Base-by-base conservation (phyloP, 2,797 vertebrate species). In the Pachyuromys duprasi region DNA sequence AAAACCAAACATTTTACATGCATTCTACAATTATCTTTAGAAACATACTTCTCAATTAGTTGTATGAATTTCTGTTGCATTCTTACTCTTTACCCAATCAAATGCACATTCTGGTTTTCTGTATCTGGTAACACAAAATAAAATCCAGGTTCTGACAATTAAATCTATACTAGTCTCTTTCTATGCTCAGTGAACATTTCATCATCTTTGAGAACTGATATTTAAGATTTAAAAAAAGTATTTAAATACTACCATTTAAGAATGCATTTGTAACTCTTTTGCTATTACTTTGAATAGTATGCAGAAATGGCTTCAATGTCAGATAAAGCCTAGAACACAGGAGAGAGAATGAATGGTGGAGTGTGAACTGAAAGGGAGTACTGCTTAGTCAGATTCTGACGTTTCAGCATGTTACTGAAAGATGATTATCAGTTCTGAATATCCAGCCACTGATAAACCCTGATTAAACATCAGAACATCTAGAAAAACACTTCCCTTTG, bases 191-290 rank as follows among this genome's bases (percentile, higher is more conserved):
- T 70, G 63, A 45, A 55, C 0, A 83, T 86, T 91, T 96, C 45
- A 87, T 93, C 83, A 94, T 94, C 62, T 95, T 63, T 0, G 90
- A 31, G 90, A 87, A 69, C n/a, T 92, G 90, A 86, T 15, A 94
- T 94, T 95, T 93, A 96, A 86, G 53, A 89, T 70, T 49, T 9
- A 28, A 87, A 87, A 49, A 70, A 93, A 36, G 15, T 22, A 88
- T 57, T 75, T 0, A 93, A 91, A 84, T 84, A 94, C 4, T 84
- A 93, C 5, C 70, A 81, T 42, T 80, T 93, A 45, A 96, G 94
- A 91, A 76, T 28, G 39, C 17, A 91, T n/a, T 95, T 86, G 49
- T 84, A 65, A 74, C n/a, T 63, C 87, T 36, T 74, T 57, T 93
- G 80, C 82, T 42, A 63, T 82, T 69, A 69, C 39, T 83, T 17